These are phyloP conservation scores for Phasianus colchicus DNA, from an alignment of 2,113 vertebrate genomes.

Conservation along the genomic window DNA sequence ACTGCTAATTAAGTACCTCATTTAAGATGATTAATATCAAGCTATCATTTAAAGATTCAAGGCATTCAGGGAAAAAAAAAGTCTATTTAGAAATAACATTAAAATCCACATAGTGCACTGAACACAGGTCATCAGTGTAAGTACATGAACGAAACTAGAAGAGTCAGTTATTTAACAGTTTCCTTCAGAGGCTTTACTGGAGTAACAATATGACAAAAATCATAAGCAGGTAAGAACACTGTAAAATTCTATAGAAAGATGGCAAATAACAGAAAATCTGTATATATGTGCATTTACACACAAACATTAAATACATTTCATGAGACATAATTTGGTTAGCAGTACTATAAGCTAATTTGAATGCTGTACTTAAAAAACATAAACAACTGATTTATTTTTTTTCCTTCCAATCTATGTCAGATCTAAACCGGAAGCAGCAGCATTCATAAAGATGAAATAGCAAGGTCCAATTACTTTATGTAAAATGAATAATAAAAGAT, in stretches of 20 bases:
- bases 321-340: neutral
- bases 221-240: neutral
- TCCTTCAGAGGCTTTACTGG: neutral
- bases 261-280: neutral
- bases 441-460: neutral
- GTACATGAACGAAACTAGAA: neutral
- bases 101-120: neutral
- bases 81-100: neutral
- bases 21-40: neutral
- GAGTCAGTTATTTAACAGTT: neutral
- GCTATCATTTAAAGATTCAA: neutral
- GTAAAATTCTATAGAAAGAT: neutral
- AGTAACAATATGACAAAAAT: neutral
- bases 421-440: neutral
- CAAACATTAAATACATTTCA: neutral
- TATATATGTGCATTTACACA: rapidly evolving
- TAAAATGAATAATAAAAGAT: neutral
- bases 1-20: neutral
- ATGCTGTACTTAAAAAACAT: neutral
- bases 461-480: neutral
- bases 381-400: neutral
- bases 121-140: neutral
- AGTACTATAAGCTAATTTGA: neutral
- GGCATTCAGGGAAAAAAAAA: neutral
- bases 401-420: neutral